Conservation (phyloP, 2,888 invertebrate species). For the Hipparchia semele region DNA sequence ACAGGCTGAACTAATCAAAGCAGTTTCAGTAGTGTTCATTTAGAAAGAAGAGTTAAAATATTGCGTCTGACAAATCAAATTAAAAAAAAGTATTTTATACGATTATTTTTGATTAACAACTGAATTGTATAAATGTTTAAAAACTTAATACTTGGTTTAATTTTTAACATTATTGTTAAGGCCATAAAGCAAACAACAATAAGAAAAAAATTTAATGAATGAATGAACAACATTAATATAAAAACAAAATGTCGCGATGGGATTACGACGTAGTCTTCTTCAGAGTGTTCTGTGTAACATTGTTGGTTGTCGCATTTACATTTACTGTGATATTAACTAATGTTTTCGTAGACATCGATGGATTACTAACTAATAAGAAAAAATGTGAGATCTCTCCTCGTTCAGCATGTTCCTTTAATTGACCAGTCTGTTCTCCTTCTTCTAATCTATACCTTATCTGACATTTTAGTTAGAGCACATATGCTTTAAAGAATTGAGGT, state of each 20-base stretch:
- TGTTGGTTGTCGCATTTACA: constrained; percentile 60
- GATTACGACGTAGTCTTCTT: constrained; percentile 67
- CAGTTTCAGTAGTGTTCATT: not conserved
- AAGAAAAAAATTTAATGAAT: not conserved
- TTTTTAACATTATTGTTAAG: too few relatives aligned
- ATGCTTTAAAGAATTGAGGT: not conserved
- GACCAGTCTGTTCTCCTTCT: not conserved
- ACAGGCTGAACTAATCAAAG: not conserved
- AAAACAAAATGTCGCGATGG: constrained; percentile 61
- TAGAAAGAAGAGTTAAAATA: not conserved
- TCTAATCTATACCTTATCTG: not conserved
- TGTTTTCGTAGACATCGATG: constrained; percentile 72
- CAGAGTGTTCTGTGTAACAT: constrained; percentile 65
- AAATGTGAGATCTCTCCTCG: constrained; percentile 45
- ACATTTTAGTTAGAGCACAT: not conserved
- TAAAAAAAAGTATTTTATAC: too few relatives aligned
- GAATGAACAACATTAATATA: not conserved
- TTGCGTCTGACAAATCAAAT: not conserved
- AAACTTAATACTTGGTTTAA: too few relatives aligned
- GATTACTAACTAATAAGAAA: constrained; percentile 54
- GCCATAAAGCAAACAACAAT: not conserved
- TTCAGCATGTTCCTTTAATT: not conserved
- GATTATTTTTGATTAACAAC: too few relatives aligned
- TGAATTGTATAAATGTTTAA: too few relatives aligned
- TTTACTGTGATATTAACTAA: constrained; percentile 70